Conservation (phyloP, 2,797 vertebrate genomes). For the Apogon hyalosoma region DNA sequence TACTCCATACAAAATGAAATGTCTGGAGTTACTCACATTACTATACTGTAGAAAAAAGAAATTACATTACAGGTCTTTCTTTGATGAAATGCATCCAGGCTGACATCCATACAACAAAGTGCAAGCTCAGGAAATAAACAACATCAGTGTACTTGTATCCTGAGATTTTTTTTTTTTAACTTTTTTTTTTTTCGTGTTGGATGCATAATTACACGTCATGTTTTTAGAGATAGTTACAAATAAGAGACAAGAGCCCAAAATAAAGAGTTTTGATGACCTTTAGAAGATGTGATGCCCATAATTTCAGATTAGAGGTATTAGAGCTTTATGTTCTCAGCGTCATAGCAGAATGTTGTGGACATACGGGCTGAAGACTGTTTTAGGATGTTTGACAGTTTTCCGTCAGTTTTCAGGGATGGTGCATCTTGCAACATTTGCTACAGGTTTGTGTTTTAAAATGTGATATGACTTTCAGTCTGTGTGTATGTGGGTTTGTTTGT, state of each 20-base stretch:
- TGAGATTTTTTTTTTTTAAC: too few relatives aligned
- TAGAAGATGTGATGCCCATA: too few relatives aligned
- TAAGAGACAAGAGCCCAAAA: too few relatives aligned
- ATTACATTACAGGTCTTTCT: conserved; percentile 4
- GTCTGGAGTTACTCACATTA: conserved; percentile 3
- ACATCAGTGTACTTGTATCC: not conserved
- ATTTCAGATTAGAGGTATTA: too few relatives aligned
- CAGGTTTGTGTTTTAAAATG: conserved; percentile 6
- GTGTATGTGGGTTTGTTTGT: not conserved
- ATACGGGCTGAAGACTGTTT: too few relatives aligned
- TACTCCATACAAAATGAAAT: conserved; percentile 2
- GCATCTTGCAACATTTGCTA: conserved; percentile 3
- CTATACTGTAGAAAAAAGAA: not conserved
- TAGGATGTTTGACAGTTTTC: not conserved
- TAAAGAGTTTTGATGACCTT: too few relatives aligned
- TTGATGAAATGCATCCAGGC: conserved; percentile 3
- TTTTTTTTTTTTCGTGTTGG: too few relatives aligned
- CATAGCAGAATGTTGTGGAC: too few relatives aligned
- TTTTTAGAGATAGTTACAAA: too few relatives aligned
- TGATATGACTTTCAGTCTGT: not conserved
- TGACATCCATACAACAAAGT: conserved; percentile 25
- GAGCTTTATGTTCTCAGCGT: too few relatives aligned
- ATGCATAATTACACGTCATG: too few relatives aligned
- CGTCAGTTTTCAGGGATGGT: not conserved
- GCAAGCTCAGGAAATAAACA: conserved; percentile 23